Evolutionary conservation across 2,797 vertebrate genomes (phyloP).

Genomic region (Rhinatrema bivittatum): DNA sequence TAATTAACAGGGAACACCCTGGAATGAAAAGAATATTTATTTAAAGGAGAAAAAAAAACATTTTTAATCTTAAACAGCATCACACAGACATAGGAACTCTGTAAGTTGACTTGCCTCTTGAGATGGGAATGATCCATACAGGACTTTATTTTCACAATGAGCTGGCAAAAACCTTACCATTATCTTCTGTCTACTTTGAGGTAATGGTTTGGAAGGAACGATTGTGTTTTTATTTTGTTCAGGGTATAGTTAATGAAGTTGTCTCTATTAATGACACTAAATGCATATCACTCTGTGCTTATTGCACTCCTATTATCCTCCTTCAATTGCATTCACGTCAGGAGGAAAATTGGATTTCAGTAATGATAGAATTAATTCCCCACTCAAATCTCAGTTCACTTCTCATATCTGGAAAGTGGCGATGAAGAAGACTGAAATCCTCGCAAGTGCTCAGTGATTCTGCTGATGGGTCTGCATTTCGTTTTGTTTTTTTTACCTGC

Average conservation of each 20-base stretch:
- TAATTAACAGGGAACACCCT: too few species aligned
- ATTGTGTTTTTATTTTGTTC: conserved; percentile 5
- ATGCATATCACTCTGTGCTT: background rate
- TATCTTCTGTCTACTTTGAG: background rate
- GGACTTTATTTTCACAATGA: too few species aligned
- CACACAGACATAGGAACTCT: too few species aligned
- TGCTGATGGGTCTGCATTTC: background rate
- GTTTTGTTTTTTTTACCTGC: background rate
- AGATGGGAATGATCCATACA: too few species aligned
- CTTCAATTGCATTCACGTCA: conserved; percentile 28
- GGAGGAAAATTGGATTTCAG: conserved; percentile 35
- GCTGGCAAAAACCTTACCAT: too few species aligned
- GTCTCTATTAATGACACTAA: conserved; percentile 21
- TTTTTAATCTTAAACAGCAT: too few species aligned
- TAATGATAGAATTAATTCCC: conserved; percentile 28
- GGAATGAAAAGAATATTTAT: too few species aligned
- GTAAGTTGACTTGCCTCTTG: too few species aligned
- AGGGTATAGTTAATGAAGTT: conserved; percentile 26
- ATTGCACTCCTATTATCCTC: conserved; percentile 17
- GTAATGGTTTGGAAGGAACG: conserved; percentile 5
- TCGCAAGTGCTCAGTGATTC: background rate
- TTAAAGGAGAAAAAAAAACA: too few species aligned
- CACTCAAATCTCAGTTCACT: background rate
- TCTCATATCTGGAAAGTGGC: fast-evolving
- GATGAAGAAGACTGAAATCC: background rate